Evolutionary conservation across 2,888 invertebrate genomes (phyloP), one percentile per base, ranked within the genome.

Genomic region (Oscheius myriophilus): DNA sequence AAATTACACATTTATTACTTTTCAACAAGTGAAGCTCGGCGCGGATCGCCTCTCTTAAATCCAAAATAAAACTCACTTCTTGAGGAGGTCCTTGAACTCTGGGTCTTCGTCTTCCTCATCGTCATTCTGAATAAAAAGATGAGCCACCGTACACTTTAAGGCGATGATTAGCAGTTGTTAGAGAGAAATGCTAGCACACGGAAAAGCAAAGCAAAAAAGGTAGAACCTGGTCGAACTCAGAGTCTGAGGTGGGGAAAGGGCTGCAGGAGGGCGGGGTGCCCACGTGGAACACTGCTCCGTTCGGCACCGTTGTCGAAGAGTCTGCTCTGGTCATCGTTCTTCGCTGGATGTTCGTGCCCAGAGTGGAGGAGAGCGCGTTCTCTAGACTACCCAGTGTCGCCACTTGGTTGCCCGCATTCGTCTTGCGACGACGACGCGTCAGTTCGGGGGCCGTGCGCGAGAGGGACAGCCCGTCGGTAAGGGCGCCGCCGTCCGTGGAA

Each of bases 371-470:
- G 16, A 80, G 57, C 23, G 80, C 80, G 55, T 71, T 76, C 49
- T 80, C 79, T 54, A 80, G 69, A 64, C 75, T 72, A 26, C 71
- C 78, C 43, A 75, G 73, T 25, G 75, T 78, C 23, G 75, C 72
- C 68, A 78, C 43, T 6, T 33, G 33, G 33, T 33, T 33, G 33
- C 33, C 9, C 33, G 33, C 33, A 21, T 72, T 70, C 54, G 69
- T 63, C 52, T 57, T 71, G 18, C 70, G 62, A 12, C 71, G 69
- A 61, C 68, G 68, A 18, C 58, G 51, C 18, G 69, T 23, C 21
- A 67, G 46, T 21, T 58, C 70, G 7, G 67, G 65, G 7, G 63
- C 73, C 9, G 66, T 69, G 26, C 62, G 67, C 12, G 73, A 73
- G 0, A 69, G 66, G n/a, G 72, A 57, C 54, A 76, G 52, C 3